Evolutionary conservation across 2,888 invertebrate species (phyloP), one percentile per base, ranked within the genome.

Genomic region (Euzophera pinguis): DNA sequence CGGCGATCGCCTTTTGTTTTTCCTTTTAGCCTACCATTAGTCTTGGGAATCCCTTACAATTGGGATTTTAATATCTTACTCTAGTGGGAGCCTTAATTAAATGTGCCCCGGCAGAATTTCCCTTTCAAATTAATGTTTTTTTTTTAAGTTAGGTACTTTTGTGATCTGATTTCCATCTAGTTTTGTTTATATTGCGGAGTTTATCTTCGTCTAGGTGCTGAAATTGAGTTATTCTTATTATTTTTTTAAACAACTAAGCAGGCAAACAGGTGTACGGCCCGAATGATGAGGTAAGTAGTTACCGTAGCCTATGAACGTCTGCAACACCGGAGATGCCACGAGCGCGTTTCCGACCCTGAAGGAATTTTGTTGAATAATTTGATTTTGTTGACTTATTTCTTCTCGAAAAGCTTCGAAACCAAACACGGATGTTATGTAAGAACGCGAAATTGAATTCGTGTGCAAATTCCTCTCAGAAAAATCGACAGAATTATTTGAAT

Each of bases 1-100:
- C 57, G 65, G 61, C 71, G 65, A 73, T 79, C 65, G 65, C 62
- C 69, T 72, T n/a, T 79, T 81, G 75, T 78, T 77, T 75, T 77
- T 67, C 64, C 63, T 64, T 59, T 61, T 55, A 32, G 22, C 37
- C 58, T 41, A 56, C 66, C 59, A 67, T 69, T 70, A 69, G 67
- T 71, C 70, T 71, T 60, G 60, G 59, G 58, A 61, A 67, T 64
- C 62, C 35, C 61, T 69, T 65, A 70, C 65, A 67, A 73, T 72
- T 69, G 32, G 13, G 27, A 43, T 29, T 43, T 43, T 43, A 14
- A 29, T 29, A 43, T 43, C 13, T 43, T 43, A 67, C 64, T 71
- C 64, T 52, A 55, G 51, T 55, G 54, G 43, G 55, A 49, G 53
- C 60, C 62, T 70, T 74, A 67, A 70, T 69, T 72, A 66, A 67